Evolutionary conservation across 2,888 invertebrate species (phyloP), one percentile per base, ranked within the genome.

Genomic region (Notodonta dromedarius): DNA sequence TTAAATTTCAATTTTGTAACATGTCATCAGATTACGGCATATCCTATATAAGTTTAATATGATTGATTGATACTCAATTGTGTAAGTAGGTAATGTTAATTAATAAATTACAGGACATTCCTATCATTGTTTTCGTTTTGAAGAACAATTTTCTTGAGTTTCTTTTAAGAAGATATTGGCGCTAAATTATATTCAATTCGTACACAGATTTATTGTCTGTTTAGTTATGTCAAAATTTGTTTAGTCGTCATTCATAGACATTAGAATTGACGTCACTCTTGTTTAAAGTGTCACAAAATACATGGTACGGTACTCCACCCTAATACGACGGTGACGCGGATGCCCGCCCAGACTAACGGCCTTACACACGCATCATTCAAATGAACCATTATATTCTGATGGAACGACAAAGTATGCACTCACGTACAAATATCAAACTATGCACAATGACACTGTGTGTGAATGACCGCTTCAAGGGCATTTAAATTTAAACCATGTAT

Each of bases 81-180:
- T 24, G 24, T 24, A 24, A 24, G 24, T 24, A 24, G 1, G 24
- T 24, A 24, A n/a, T 46, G 46, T 46, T n/a, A n/a, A 46, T 2
- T 46, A 46, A 46, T n/a, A 46, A n/a, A 42, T 53, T 74, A 71
- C 70, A 72, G 76, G 78, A 73, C 77, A 79, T 79, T 80, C 78
- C 76, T 73, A 51, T 56, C 65, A 39, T 56, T 51, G 6, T 42
- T 56, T 62, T 62, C 48, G 46, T 62, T 58, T 52, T 32, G 58
- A 54, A 39, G n/a, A 8, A 6, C 5, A 14, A n/a, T n/a, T 51
- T 14, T 51, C 5, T 9, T 16, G 16, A 16, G 0, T 50, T 4
- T 9, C 9, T 50, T 50, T 48, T 14, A n/a, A 48, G 14, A 5
- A 35, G 35, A 35, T 35, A 35, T 35, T 35, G 35, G 35, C 0